Evolutionary conservation across 2,888 invertebrate genomes (phyloP), one percentile per base, ranked within the genome.

Genomic region (Drosophila longiperda): DNA sequence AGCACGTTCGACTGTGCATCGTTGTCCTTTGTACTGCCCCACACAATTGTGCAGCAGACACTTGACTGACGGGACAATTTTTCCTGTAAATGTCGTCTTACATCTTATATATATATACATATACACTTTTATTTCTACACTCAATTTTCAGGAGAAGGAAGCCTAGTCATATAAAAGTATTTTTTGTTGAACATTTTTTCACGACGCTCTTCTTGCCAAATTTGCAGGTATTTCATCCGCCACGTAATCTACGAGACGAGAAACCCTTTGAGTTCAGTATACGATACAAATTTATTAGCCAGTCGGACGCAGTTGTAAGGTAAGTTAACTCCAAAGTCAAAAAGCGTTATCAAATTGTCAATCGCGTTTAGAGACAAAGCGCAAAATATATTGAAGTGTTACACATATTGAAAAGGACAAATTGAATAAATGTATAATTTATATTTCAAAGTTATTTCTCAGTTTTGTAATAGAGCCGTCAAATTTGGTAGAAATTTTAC

Each of bases 271-370:
- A 96, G 87, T 96, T 97, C 92, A 95, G 95, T 57, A 94, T 97
- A 84, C 95, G 97, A 57, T 97, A 97, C 94, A 96, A 97, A 92
- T 97, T 97, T 93, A 95, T 97, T 70, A 95, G 96, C 70, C 95
- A 96, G 80, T 95, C 96, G 82, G 97, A 97, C 91, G 97, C 97
- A 33, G 95, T 96, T 42, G 97, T 97, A 53, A 94, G 95, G 95
- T 95, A 86, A 93, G 93, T 89, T 59, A n/a, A 50, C 50, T 64
- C 65, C 45, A 66, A 26, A 48, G 55, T 42, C 50, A 17, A 40
- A 75, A 68, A 76, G 42, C 32, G 26, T 36, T 60, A 11, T 6
- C 5, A 48, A 55, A 45, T 54, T 45, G 26, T 42, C 15, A 15
- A 26, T 23, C 23, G 20, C 5, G n/a, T 17, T 3, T 20, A 8